Conservation (phyloP, 1,140 invertebrate genomes). For the Papilio polytes region DNA sequence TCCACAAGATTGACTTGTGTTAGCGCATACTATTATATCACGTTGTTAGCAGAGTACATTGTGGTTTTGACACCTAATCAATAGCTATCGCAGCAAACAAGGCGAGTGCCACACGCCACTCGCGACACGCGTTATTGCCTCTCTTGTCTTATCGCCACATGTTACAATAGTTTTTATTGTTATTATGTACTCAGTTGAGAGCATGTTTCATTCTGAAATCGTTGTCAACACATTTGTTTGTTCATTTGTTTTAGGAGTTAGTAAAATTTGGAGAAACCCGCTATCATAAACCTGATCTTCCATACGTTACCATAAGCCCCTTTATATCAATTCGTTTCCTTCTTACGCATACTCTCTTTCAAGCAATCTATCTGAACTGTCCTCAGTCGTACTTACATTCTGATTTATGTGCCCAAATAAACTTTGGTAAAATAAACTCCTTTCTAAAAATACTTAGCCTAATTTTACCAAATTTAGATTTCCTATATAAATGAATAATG, state of each 20-base stretch:
- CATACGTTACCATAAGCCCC: too few species aligned
- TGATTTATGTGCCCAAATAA: too few species aligned
- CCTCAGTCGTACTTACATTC: too few species aligned
- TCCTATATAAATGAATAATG: not conserved
- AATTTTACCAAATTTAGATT: not conserved
- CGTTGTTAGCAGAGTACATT: conserved; percentile 5
- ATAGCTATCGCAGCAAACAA: conserved; percentile 14
- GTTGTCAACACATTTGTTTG: not conserved
- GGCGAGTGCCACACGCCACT: conserved; percentile 1
- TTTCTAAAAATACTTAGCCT: too few species aligned
- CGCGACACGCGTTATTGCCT: not conserved
- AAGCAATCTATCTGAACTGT: too few species aligned
- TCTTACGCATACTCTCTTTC: too few species aligned
- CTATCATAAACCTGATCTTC: too few species aligned
- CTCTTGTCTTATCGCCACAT: conserved; percentile 16
- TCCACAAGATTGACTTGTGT: not conserved
- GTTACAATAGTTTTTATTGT: not conserved
- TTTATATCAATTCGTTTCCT: too few species aligned
- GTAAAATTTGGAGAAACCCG: not conserved
- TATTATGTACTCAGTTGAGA: not conserved
- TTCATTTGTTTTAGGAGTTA: not conserved
- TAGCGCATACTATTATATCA: conserved; percentile 5
- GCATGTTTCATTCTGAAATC: not conserved
- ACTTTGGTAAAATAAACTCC: too few species aligned
- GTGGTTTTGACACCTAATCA: conserved; percentile 20